Conservation (phyloP, 2,113 vertebrate genomes). For the Shinisaurus crocodilurus region DNA sequence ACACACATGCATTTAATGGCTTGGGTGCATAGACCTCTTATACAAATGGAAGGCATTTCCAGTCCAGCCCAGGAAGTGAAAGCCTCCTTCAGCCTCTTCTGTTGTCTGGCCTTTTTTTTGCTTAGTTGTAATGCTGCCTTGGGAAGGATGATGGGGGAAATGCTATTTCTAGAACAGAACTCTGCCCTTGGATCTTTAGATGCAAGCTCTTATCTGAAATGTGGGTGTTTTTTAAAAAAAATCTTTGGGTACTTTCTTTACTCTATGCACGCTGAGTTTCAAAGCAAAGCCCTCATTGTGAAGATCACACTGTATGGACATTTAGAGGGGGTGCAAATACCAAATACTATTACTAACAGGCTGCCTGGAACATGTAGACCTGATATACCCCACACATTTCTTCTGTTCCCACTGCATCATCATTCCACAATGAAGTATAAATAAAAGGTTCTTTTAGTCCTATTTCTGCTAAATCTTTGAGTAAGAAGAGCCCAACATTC, state of each 20-base stretch:
- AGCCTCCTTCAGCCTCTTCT: neutral
- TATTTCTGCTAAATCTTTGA: neutral
- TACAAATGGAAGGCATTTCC: too few species aligned
- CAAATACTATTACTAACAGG: neutral
- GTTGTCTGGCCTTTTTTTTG: neutral
- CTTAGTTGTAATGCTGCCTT: neutral
- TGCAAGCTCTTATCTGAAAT: neutral
- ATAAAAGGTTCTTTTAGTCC: neutral
- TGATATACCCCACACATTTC: too few species aligned
- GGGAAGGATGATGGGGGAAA: neutral
- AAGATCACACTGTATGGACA: neutral
- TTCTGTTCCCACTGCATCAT: too few species aligned
- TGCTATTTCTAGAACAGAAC: neutral
- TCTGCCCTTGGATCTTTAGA: neutral
- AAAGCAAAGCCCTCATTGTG: neutral
- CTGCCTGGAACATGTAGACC: neutral
- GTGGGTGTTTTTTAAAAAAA: neutral
- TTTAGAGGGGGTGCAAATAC: neutral
- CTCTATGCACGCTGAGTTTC: neutral
- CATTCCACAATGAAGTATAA: neutral
- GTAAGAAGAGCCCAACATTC: neutral
- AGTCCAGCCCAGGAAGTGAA: too few species aligned
- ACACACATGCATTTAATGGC: too few species aligned
- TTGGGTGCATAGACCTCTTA: too few species aligned
- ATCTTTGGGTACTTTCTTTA: neutral